Percentiles rank a stretch among this genome's conserved stretches.
Conservation (phyloP, 2,888 invertebrate genomes). For the Arenicola marina region DNA sequence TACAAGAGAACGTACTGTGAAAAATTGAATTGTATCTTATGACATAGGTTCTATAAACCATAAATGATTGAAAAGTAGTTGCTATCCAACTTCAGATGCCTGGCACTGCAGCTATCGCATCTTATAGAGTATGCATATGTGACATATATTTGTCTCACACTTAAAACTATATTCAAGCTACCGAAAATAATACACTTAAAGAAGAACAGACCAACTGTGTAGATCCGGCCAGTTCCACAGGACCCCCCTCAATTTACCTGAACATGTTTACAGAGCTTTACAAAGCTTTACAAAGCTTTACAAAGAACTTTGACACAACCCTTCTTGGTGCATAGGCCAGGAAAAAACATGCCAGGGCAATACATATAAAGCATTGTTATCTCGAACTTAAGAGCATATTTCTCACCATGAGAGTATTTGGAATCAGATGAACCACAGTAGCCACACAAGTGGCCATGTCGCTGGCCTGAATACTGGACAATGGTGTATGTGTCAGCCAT, state of each 20-base stretch:
- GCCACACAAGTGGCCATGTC: not conserved
- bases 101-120: no score
- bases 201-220: not conserved
- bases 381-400: not conserved
- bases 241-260: no score
- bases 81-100: no score
- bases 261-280: no score
- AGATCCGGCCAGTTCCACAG: no score
- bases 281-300: no score
- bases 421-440: not conserved
- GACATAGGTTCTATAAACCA: no score
- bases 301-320: no score
- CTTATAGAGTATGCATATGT: not conserved
- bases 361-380: not conserved
- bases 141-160: not conserved
- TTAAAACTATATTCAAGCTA: not conserved
- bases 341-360: not conserved
- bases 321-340: no score
- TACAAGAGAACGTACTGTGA: no score
- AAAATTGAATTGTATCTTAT: no score
- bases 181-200: not conserved
- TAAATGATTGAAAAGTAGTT: no score
- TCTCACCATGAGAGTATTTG: not conserved
- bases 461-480: not conserved
- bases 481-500: not conserved